A percentile compares a stretch with the other conserved stretches of the same genome.
Evolutionary conservation across 2,113 vertebrate genomes (phyloP).

Genomic region (Tylochromis polylepis): DNA sequence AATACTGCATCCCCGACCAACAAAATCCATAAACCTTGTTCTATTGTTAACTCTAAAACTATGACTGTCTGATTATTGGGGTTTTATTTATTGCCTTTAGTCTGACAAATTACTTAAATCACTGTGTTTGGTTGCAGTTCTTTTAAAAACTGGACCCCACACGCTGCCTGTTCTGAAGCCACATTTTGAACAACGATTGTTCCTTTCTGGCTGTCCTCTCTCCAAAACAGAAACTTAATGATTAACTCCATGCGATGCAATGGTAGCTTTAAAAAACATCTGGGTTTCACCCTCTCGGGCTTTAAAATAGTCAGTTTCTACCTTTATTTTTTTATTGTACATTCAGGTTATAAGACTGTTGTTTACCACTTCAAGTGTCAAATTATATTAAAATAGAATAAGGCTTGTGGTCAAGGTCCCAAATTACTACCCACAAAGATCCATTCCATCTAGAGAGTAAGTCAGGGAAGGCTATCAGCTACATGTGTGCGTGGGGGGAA

Average conservation of each 20-base stretch:
- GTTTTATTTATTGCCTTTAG: not conserved
- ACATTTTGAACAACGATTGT: not conserved
- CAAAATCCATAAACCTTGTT: not conserved
- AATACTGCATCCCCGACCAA: not conserved
- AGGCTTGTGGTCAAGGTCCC: not conserved
- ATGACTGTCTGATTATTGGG: accelerated
- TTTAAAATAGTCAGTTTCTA: not conserved
- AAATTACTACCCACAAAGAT: not conserved
- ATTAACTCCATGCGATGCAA: not conserved
- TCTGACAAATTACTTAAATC: not conserved
- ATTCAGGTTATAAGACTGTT: accelerated
- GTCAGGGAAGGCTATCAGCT: not conserved
- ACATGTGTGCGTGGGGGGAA: not conserved
- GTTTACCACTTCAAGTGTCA: not conserved
- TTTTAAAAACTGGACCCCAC: not conserved
- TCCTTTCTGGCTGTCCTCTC: not conserved
- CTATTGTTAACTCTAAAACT: not conserved
- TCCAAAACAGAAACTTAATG: not conserved
- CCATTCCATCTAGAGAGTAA: too few relatives aligned
- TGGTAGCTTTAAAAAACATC: not conserved
- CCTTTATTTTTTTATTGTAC: accelerated
- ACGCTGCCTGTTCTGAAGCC: not conserved
- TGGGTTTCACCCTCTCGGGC: not conserved
- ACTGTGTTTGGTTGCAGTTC: not conserved
- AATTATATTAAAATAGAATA: not conserved